Conservation (phyloP, 2,113 vertebrate genomes). For the Platysteira castanea region DNA sequence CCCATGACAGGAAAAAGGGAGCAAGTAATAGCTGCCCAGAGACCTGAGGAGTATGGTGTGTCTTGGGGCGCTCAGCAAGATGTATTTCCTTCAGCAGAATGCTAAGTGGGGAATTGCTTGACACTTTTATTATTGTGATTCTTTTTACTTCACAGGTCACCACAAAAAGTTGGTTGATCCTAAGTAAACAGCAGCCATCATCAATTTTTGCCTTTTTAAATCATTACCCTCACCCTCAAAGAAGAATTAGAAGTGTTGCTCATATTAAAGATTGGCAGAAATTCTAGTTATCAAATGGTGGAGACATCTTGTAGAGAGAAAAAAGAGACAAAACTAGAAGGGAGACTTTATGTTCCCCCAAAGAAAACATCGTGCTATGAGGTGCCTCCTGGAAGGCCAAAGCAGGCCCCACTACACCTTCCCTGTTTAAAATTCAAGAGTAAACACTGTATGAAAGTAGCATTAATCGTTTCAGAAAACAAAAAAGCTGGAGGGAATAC, state of each 20-base stretch:
- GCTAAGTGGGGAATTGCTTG: neutral
- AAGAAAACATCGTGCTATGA: neutral
- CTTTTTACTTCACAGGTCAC: neutral
- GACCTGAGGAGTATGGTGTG: rapidly evolving
- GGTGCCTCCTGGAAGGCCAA: neutral
- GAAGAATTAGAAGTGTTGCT: neutral
- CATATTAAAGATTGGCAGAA: neutral
- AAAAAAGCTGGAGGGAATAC: neutral
- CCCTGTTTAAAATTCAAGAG: neutral
- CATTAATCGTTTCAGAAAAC: neutral
- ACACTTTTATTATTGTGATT: neutral
- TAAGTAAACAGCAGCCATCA: neutral
- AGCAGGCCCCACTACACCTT: neutral
- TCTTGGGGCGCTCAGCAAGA: neutral
- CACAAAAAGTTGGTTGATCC: neutral
- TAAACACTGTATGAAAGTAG: neutral
- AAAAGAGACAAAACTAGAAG: neutral
- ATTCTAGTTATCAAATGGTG: neutral
- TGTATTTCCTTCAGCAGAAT: neutral
- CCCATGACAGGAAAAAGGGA: neutral
- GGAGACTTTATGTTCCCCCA: neutral
- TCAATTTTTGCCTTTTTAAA: neutral
- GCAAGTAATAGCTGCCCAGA: neutral
- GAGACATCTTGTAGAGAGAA: neutral
- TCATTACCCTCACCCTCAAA: neutral